These are phyloP conservation scores for Amorpha juglandis DNA, from an alignment of 2,888 invertebrate species.

Conservation along the genomic window DNA sequence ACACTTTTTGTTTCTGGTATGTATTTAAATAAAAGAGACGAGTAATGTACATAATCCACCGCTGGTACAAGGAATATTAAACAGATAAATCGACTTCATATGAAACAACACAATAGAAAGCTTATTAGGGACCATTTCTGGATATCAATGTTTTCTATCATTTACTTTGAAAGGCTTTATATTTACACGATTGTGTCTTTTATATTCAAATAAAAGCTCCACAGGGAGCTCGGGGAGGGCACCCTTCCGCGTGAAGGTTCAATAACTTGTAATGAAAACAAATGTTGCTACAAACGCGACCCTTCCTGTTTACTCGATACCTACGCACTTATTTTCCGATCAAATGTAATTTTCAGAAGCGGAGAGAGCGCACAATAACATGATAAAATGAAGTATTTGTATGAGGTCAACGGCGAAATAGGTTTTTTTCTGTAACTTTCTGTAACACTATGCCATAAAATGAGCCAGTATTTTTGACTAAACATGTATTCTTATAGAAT, in stretches of 20 bases:
- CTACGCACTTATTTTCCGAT: constrained; percentile 60
- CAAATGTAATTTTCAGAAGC: constrained; percentile 60
- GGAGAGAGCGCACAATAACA: constrained; percentile 43
- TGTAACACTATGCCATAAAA: constrained; percentile 6
- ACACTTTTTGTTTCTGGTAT: too few relatives aligned
- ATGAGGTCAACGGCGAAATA: neutral
- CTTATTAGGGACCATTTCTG: constrained; percentile 29
- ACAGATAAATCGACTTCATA: neutral
- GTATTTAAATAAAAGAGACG: too few relatives aligned
- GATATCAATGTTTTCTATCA: constrained; percentile 29
- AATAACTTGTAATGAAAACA: constrained; percentile 75
- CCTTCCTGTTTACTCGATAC: constrained; percentile 65
- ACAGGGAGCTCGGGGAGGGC: constrained; percentile 52
- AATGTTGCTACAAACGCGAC: constrained; percentile 67
- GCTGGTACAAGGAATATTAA: too few relatives aligned
- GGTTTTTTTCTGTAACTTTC: neutral
- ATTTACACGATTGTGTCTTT: constrained; percentile 49
- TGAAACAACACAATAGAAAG: neutral
- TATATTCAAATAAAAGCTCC: constrained; percentile 61
- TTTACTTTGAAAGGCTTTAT: constrained; percentile 37
- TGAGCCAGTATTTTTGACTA: neutral
- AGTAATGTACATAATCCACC: too few relatives aligned
- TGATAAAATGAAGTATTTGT: constrained; percentile 25
- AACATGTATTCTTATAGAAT: neutral
- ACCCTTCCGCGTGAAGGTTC: constrained; percentile 54